Percentiles rank a stretch among this genome's conserved stretches.
Conservation (phyloP, 2,797 vertebrate species). For the Arnoldichthys spilopterus region DNA sequence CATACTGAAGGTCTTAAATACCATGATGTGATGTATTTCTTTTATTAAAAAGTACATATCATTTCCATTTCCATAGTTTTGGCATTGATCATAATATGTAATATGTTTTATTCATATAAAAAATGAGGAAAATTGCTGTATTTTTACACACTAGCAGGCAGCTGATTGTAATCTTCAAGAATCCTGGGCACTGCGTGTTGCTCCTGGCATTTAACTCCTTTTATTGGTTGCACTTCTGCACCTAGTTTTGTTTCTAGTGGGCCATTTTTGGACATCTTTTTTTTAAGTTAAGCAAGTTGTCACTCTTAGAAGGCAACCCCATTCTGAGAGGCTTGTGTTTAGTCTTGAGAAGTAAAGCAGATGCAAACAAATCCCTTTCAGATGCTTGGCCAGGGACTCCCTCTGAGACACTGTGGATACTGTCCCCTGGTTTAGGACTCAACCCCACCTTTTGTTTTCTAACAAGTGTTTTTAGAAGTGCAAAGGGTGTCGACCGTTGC, state of each 20-base stretch:
- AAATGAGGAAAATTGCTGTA: background rate
- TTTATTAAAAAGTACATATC: too few relatives aligned
- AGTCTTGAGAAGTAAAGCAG: slow-evolving; percentile 75
- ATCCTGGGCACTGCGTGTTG: background rate
- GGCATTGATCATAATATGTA: background rate
- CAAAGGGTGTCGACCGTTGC: slow-evolving; percentile 40
- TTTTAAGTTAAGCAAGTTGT: slow-evolving; percentile 60
- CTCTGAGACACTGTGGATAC: slow-evolving; percentile 71
- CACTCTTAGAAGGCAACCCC: slow-evolving; percentile 52
- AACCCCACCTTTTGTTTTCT: slow-evolving; percentile 72
- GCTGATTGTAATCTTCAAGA: too few relatives aligned
- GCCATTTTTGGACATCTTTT: background rate
- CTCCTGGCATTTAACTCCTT: background rate
- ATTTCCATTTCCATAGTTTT: too few relatives aligned
- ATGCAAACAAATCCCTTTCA: slow-evolving; percentile 73
- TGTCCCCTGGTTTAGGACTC: slow-evolving; percentile 71
- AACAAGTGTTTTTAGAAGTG: slow-evolving; percentile 65
- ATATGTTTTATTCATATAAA: background rate
- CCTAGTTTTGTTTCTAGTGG: background rate
- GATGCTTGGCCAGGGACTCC: slow-evolving; percentile 71
- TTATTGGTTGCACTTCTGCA: background rate
- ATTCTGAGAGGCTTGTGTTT: slow-evolving; percentile 68
- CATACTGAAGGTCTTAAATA: too few relatives aligned
- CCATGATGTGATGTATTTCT: too few relatives aligned
- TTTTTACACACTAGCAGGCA: background rate